phyloP scores from a whole-genome alignment of 2,113 vertebrate genomes.

The Hymenochirus boettgeri region DNA sequence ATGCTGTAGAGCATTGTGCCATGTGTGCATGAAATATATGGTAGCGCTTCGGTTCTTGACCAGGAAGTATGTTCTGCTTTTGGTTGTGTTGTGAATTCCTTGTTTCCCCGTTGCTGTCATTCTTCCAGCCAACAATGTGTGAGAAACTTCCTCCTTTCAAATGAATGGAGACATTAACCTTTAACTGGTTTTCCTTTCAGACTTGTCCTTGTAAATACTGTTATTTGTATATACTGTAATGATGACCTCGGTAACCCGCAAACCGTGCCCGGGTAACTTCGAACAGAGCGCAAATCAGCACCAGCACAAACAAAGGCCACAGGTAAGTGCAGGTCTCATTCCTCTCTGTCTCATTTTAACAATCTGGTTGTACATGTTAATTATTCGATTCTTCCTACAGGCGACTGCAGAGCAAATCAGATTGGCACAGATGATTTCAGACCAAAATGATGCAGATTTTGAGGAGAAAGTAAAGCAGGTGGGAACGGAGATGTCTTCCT shows the following conservation, averaged over 20 bases:
- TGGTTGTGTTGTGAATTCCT: too few species aligned
- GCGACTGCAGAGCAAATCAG: conserved; percentile 97
- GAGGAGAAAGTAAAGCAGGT: conserved; percentile 98
- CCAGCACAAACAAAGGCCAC: conserved; percentile 86
- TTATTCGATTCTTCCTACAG: conserved; percentile 47
- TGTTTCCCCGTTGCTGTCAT: too few species aligned
- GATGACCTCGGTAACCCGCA: conserved; percentile 97
- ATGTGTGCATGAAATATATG: too few species aligned
- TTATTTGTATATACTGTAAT: conserved; percentile 99
- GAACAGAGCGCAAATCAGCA: conserved; percentile 96
- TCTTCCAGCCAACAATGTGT: too few species aligned
- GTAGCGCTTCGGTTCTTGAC: too few species aligned
- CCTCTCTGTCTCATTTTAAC: too few species aligned
- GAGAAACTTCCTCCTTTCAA: too few species aligned
- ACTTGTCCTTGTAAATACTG: conserved; percentile 98
- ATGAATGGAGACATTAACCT: too few species aligned
- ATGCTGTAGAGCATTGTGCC: too few species aligned
- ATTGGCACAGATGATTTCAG: conserved; percentile 98
- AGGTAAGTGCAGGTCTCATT: conserved; percentile 76
- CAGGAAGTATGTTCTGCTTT: too few species aligned
- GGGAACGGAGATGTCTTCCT: too few species aligned
- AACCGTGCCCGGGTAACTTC: conserved; percentile 90
- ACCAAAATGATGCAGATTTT: conserved; percentile 97
- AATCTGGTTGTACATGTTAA: too few species aligned
- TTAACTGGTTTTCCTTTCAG: conserved; percentile 61